These are phyloP conservation scores for Labeo calbasu DNA, from an alignment of 2,797 vertebrate species.

Conservation along the genomic window DNA sequence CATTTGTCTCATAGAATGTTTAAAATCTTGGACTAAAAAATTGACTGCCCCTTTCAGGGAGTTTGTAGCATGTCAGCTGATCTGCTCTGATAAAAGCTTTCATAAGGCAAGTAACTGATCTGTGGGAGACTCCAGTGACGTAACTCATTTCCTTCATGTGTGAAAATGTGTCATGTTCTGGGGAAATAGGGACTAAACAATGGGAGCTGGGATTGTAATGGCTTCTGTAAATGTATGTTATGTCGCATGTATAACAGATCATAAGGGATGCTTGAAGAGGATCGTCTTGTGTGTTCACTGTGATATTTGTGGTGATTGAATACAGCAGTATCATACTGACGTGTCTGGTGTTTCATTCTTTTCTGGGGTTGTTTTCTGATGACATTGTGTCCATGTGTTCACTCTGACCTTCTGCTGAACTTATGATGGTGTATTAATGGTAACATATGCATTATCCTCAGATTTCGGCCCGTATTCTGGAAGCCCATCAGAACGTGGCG, in stretches of 20 bases:
- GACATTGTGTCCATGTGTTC: conserved; percentile 39
- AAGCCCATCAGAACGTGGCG: conserved; percentile 98
- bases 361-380: conserved; percentile 4
- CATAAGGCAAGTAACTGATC: not conserved
- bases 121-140: conserved; percentile 26
- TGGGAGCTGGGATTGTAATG: not conserved
- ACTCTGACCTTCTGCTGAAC: conserved; percentile 3
- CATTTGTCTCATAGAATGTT: not conserved
- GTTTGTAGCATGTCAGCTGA: not conserved
- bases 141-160: not conserved
- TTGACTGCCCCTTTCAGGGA: not conserved
- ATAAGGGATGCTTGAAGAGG: conserved; percentile 7
- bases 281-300: not conserved
- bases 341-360: conserved; percentile 18
- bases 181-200: not conserved
- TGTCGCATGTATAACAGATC: conserved; percentile 13
- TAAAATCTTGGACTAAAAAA: not conserved
- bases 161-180: conserved; percentile 16
- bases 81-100: not conserved
- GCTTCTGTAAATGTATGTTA: conserved; percentile 13
- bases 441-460: conserved; percentile 64
- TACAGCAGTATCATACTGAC: not conserved
- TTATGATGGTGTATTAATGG: conserved; percentile 4
- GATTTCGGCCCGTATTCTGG: conserved; percentile 96
- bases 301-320: conserved; percentile 4